A percentile compares a stretch with the other conserved stretches of the same genome.
phyloP scores from a whole-genome alignment of 2,113 vertebrate genomes.

The Tragelaphus strepsiceros region DNA sequence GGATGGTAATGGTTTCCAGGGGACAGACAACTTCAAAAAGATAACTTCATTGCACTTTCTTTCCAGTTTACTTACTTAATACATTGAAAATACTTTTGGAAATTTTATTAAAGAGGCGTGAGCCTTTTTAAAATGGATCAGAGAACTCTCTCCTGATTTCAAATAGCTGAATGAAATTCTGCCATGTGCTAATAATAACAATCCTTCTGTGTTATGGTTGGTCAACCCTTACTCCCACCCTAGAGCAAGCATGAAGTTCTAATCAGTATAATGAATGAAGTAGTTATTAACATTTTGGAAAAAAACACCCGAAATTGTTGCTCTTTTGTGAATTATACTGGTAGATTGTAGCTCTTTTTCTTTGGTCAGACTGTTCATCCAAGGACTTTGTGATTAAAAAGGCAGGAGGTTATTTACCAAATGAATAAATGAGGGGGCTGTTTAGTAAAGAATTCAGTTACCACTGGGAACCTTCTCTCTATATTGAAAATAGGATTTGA shows the following conservation, averaged over 20 bases:
- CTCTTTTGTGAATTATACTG: constrained; percentile 21
- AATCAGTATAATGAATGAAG: constrained; percentile 62
- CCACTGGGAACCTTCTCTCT: not conserved
- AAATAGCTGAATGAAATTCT: constrained; percentile 50
- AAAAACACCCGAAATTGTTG: not conserved
- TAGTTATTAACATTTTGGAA: constrained; percentile 24
- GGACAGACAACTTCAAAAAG: constrained; percentile 21
- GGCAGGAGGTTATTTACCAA: constrained; percentile 34
- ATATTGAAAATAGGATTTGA: constrained; percentile 24
- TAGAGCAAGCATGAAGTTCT: constrained; percentile 37
- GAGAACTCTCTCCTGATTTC: constrained; percentile 22
- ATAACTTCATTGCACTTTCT: constrained; percentile 39
- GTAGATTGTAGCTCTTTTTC: constrained; percentile 15
- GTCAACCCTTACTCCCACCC: constrained; percentile 37
- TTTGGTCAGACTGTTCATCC: not conserved
- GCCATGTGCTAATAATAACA: constrained; percentile 29
- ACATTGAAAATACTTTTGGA: constrained; percentile 40
- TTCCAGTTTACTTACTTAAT: constrained; percentile 24
- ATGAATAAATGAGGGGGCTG: constrained; percentile 28
- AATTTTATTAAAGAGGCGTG: constrained; percentile 45
- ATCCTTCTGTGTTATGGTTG: constrained; percentile 31
- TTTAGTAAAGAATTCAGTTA: constrained; percentile 31
- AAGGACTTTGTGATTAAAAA: constrained; percentile 42
- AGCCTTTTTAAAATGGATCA: constrained; percentile 32
- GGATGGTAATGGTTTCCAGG: constrained; percentile 49